Evolutionary conservation across 2,113 vertebrate species (phyloP), one percentile per base, ranked within the genome.

Genomic region (Poecile atricapillus): DNA sequence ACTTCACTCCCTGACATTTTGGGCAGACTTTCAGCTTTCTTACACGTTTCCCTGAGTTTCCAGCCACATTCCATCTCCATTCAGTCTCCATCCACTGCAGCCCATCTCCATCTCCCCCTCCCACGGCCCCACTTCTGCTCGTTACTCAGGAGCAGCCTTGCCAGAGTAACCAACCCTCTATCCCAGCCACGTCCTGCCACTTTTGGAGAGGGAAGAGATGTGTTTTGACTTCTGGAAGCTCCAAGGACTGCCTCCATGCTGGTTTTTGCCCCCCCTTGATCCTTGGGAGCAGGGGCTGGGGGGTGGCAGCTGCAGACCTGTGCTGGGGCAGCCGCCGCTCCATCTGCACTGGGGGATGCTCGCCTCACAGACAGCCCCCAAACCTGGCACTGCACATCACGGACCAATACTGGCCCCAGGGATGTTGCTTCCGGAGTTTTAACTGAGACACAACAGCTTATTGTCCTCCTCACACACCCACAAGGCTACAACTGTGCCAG

Each of bases 351-450:
- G 39, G n/a, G 58, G 44, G 67, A 22, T 15, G 44, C 30, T 77
- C 1, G 0, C 2, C 18, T 35, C 1, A 12, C 74, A 70, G 23
- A 31, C 69, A 69, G n/a, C 55, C 71, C 37, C 76, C 18, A 43
- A 77, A 94, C 76, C 80, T 90, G 93, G 46, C 2, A 7, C 90
- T 73, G 84, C 55, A 44, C 9, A 1, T 80, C 91, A 79, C 4
- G 0, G 24, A 8, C 21, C 2, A 4, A 8, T 4, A 16, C 1
- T 1, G 44, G 49, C 67, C 59, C 28, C 1, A 0, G 25, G 23
- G 69, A 47, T 62, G 64, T 4, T 78, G 60, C 91, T 95, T 94
- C 83, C 30, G 60, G 83, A 65, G 39, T 3, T 27, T 67, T 63
- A 70, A 52, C 31, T 17, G 15, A 74, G 56, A 64, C 3, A 89